Evolutionary conservation across 2,113 vertebrate genomes (phyloP), one percentile per base, ranked within the genome.

Genomic region (Dasyprocta punctata): DNA sequence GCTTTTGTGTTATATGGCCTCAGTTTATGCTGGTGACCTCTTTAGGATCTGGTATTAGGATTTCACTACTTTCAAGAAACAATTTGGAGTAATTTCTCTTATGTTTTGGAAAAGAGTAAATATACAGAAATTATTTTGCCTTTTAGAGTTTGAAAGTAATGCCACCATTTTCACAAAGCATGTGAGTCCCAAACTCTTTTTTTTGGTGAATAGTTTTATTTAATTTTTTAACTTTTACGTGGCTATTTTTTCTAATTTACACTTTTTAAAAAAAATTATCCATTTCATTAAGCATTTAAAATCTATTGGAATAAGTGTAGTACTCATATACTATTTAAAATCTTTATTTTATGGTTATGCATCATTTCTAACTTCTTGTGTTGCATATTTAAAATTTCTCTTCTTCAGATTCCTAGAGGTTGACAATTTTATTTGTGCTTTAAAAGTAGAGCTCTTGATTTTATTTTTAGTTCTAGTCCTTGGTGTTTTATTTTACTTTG

Each of bases 231-330:
- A 30, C 19, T 41, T 94, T 90, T 63, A 1, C 33, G 44, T 88
- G 44, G 8, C 75, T 41, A 58, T 10, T 80, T 92, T 86, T 94
- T 26, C 44, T 52, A 71, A 28, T 73, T 93, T 60, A 7, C 41
- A 38, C 22, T 93, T 95, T 81, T 61, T 38, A 92, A 67, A 19
- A 86, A 94, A 87, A 94, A 75, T 28, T 7, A 88, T 91, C 10
- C 8, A 77, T 85, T 94, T 77, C 26, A 77, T 44, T 52, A 94
- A 82, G 11, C 60, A 69, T 80, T 71, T 78, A 6, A 81, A 67
- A 52, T 95, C 60, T 73, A 84, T 80, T 82, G 36, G 30, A 88
- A 54, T 47, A 44, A 65, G 44, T 89, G 3, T 67, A 58, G 36
- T 52, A 47, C 60, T 92, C 41, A n/a, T 56, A 20, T 85, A 44